Conservation (phyloP, 2,797 vertebrate genomes). For the Euthynnus affinis region DNA sequence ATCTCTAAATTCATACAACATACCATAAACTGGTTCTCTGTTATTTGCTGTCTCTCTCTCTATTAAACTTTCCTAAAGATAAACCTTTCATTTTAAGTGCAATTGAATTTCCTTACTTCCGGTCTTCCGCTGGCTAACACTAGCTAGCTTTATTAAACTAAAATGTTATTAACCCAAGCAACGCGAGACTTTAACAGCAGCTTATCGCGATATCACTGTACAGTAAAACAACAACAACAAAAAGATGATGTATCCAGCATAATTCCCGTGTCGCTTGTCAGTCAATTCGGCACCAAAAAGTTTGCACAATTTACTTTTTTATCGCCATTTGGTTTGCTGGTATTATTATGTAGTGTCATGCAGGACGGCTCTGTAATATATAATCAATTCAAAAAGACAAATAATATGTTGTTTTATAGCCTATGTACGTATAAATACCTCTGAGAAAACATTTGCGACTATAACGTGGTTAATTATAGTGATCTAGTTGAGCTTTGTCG, state of each 20-base stretch:
- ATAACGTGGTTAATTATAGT: neutral
- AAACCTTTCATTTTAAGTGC: neutral
- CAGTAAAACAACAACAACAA: neutral
- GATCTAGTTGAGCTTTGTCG: too few relatives aligned
- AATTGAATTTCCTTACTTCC: neutral
- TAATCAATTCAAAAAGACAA: neutral
- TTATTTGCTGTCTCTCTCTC: too few relatives aligned
- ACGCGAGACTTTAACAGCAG: conserved; percentile 46
- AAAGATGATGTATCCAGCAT: neutral
- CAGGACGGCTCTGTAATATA: neutral
- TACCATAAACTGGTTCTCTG: too few relatives aligned
- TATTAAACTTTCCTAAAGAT: too few relatives aligned
- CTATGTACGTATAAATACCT: neutral
- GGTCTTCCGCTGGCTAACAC: accelerated
- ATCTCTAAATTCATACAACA: too few relatives aligned
- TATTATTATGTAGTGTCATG: neutral
- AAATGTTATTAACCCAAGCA: conserved; percentile 41
- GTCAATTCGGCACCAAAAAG: neutral
- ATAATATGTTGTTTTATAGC: neutral
- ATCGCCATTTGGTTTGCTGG: neutral
- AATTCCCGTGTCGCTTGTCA: neutral
- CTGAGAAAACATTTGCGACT: neutral
- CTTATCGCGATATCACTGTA: conserved; percentile 44
- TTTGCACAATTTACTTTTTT: too few relatives aligned
- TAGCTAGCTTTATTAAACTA: conserved; percentile 18